Evolutionary conservation across 2,888 invertebrate genomes (phyloP).

Genomic region (Spicauda simplicius): DNA sequence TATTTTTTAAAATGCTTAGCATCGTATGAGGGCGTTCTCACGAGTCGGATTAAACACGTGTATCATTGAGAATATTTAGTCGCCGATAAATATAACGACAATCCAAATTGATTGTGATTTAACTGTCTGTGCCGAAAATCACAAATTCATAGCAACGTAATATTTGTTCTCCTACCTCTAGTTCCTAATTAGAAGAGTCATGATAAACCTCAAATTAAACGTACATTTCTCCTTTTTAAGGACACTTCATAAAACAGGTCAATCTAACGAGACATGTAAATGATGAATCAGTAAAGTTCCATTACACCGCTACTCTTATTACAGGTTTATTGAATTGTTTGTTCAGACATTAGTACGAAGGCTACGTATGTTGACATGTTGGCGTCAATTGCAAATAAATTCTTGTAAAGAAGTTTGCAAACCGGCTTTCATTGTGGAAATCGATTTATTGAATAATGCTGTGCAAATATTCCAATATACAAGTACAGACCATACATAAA

Average conservation of each 20-base stretch:
- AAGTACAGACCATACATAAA: background rate
- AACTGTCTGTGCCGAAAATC: slow-evolving; percentile 14
- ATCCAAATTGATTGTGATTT: slow-evolving; percentile 18
- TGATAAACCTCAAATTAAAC: slow-evolving; percentile 31
- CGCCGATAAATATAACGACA: slow-evolving; percentile 10
- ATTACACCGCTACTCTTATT: slow-evolving; percentile 42
- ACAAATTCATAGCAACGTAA: slow-evolving; percentile 34
- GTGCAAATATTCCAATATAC: slow-evolving; percentile 33
- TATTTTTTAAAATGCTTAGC: background rate
- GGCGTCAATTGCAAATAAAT: slow-evolving; percentile 45
- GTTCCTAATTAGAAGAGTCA: slow-evolving; percentile 29
- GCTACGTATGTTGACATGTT: slow-evolving; percentile 44
- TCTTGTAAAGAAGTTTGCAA: slow-evolving; percentile 38
- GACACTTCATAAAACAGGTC: slow-evolving; percentile 3
- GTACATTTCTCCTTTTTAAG: slow-evolving; percentile 40
- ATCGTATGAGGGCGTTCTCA: background rate
- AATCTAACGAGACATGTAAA: slow-evolving; percentile 39
- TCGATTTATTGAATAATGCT: slow-evolving; percentile 35
- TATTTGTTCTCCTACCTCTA: slow-evolving; percentile 29
- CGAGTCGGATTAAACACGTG: slow-evolving; percentile 8
- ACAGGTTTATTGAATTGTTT: slow-evolving; percentile 49
- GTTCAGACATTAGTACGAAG: slow-evolving; percentile 50
- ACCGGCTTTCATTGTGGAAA: slow-evolving; percentile 37
- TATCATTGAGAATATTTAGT: background rate
- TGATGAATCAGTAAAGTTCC: slow-evolving; percentile 46